A percentile compares a stretch with the other conserved stretches of the same genome.
Conservation (phyloP, 2,888 invertebrate genomes). For the Volucella inflata region DNA sequence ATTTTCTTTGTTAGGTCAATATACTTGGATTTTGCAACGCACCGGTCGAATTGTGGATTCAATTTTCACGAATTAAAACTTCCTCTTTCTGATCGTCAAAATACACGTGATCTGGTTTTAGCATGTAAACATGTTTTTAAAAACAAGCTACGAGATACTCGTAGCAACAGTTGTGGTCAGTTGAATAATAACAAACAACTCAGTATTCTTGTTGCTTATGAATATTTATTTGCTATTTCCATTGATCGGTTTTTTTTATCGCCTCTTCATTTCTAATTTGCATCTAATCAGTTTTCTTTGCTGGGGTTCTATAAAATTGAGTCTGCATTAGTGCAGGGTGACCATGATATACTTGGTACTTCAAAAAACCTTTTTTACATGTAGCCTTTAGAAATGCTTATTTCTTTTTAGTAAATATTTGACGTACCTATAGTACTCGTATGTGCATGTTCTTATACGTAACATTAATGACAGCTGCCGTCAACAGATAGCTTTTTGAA, state of each 20-base stretch:
- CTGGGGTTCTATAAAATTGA: constrained; percentile 32
- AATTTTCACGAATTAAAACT: background rate
- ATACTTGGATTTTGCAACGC: too few relatives aligned
- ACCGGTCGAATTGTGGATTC: too few relatives aligned
- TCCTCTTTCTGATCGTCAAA: background rate
- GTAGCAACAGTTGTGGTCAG: too few relatives aligned
- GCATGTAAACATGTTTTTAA: background rate
- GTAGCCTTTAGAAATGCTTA: too few relatives aligned
- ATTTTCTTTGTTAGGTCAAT: background rate
- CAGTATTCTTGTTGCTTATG: background rate
- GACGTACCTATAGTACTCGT: too few relatives aligned
- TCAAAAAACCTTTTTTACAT: too few relatives aligned
- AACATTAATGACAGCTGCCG: too few relatives aligned
- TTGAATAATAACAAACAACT: background rate
- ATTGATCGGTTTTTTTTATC: constrained; percentile 8
- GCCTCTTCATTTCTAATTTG: background rate
- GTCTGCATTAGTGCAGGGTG: background rate
- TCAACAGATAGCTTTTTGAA: too few relatives aligned
- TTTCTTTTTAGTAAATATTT: too few relatives aligned
- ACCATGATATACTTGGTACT: background rate
- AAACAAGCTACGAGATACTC: background rate
- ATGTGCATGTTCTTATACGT: too few relatives aligned
- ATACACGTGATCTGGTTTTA: background rate
- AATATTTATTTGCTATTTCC: background rate
- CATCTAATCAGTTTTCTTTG: constrained; percentile 23